A percentile compares a stretch with the other conserved stretches of the same genome.
Conservation (phyloP, 2,888 invertebrate genomes). For the Sinohyriopsis cumingii region DNA sequence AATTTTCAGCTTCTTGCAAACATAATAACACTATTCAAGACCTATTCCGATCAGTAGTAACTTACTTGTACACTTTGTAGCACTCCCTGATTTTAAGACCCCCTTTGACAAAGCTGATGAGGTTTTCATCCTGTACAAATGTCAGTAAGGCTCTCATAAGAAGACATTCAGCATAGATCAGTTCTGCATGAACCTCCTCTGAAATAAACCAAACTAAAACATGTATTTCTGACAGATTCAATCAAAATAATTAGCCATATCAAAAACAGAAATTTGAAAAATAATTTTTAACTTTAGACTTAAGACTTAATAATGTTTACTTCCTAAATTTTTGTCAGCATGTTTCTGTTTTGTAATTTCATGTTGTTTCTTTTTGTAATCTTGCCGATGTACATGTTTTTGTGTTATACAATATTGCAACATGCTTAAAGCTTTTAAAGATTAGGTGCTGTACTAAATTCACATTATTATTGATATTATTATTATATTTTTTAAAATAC, state of each 20-base stretch:
- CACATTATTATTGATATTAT: too few species aligned
- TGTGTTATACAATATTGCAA: too few species aligned
- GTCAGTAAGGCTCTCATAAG: constrained; percentile 90
- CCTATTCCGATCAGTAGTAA: constrained; percentile 11
- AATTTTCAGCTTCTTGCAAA: too few species aligned
- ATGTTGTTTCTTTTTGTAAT: too few species aligned
- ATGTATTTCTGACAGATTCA: not conserved
- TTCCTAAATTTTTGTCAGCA: too few species aligned
- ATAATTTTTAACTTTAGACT: not conserved
- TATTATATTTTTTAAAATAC: too few species aligned
- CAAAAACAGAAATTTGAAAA: not conserved
- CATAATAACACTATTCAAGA: too few species aligned
- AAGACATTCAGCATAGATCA: constrained; percentile 94
- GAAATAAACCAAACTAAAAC: constrained; percentile 25
- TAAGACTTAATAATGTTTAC: too few species aligned
- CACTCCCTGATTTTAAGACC: constrained; percentile 93
- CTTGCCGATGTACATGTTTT: too few species aligned
- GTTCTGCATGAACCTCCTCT: constrained; percentile 92
- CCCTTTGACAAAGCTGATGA: constrained; percentile 92
- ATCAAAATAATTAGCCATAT: constrained; percentile 1
- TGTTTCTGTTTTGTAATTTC: too few species aligned
- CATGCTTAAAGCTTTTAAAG: too few species aligned
- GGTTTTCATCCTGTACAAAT: constrained; percentile 94
- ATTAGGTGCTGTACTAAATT: too few species aligned
- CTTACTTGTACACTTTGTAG: constrained; percentile 92